These are phyloP conservation scores for Eupithecia dodoneata DNA, from an alignment of 2,888 invertebrate genomes.

Conservation along the genomic window DNA sequence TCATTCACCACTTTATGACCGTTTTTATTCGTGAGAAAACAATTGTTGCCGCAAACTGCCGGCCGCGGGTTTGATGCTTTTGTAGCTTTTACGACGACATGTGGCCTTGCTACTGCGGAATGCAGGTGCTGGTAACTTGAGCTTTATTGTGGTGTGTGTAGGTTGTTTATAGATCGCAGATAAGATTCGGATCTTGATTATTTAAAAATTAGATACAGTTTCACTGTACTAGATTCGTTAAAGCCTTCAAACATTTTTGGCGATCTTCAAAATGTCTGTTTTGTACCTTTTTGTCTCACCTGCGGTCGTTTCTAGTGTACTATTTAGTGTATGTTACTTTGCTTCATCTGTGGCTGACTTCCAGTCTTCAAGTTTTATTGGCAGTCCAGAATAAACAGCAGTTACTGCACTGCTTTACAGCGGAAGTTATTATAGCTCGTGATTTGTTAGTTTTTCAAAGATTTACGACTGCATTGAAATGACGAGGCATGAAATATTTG, in stretches of 20 bases:
- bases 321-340: constrained; percentile 35
- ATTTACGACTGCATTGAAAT: constrained; percentile 34
- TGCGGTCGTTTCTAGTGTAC: background rate
- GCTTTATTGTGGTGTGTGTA: background rate
- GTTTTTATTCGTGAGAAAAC: constrained; percentile 76
- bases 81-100: constrained; percentile 42
- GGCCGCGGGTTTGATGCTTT: constrained; percentile 51
- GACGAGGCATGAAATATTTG: constrained; percentile 33
- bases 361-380: constrained; percentile 67
- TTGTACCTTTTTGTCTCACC: background rate
- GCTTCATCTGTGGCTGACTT: constrained; percentile 43
- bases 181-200: background rate
- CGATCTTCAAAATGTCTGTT: background rate
- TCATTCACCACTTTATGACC: constrained; percentile 62
- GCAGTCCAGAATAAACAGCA: constrained; percentile 20
- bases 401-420: constrained; percentile 55
- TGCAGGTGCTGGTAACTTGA: constrained; percentile 2
- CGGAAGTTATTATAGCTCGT: constrained; percentile 43
- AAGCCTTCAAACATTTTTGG: background rate
- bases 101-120: constrained; percentile 14
- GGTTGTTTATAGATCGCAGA: background rate
- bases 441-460: constrained; percentile 43
- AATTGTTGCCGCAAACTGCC: constrained; percentile 70
- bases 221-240: background rate
- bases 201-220: background rate